Conservation (phyloP, 1,140 invertebrate species). For the Vanessa atalanta region DNA sequence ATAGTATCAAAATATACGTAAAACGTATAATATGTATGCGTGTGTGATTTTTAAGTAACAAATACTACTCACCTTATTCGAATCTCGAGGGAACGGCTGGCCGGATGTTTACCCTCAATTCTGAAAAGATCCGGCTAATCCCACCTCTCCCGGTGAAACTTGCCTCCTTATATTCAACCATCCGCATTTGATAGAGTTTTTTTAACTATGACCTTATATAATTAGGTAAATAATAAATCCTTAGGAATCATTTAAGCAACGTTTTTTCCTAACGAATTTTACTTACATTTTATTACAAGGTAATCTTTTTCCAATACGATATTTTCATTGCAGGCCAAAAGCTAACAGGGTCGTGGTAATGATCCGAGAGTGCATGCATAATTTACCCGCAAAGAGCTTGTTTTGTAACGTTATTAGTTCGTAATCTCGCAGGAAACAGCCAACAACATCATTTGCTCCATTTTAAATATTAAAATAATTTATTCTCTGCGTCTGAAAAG, state of each 20-base stretch:
- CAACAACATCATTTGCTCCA: slow-evolving; percentile 73
- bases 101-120: slow-evolving; percentile 68
- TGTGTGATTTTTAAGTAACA: slow-evolving; percentile 45
- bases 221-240: not conserved
- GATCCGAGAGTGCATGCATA: slow-evolving; percentile 79
- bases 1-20: not conserved
- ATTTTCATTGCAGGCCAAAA: slow-evolving; percentile 63
- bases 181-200: slow-evolving; percentile 19
- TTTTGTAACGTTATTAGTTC: slow-evolving; percentile 80
- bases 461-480: slow-evolving; percentile 79
- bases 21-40: slow-evolving; percentile 1
- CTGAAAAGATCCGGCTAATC: slow-evolving; percentile 66
- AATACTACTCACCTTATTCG: slow-evolving; percentile 50
- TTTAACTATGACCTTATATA: not conserved
- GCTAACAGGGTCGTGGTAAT: slow-evolving; percentile 70
- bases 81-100: slow-evolving; percentile 51
- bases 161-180: slow-evolving; percentile 45
- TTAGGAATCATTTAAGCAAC: not conserved
- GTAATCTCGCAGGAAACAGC: slow-evolving; percentile 76
- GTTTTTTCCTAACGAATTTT: not conserved
- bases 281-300: slow-evolving; percentile 12
- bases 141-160: slow-evolving; percentile 47
- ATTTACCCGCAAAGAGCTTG: slow-evolving; percentile 78
- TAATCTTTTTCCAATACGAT: slow-evolving; percentile 37
- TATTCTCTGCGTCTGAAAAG: slow-evolving; percentile 61